phyloP scores from a whole-genome alignment of 1,140 invertebrate genomes.

The Lepidurus apus region DNA sequence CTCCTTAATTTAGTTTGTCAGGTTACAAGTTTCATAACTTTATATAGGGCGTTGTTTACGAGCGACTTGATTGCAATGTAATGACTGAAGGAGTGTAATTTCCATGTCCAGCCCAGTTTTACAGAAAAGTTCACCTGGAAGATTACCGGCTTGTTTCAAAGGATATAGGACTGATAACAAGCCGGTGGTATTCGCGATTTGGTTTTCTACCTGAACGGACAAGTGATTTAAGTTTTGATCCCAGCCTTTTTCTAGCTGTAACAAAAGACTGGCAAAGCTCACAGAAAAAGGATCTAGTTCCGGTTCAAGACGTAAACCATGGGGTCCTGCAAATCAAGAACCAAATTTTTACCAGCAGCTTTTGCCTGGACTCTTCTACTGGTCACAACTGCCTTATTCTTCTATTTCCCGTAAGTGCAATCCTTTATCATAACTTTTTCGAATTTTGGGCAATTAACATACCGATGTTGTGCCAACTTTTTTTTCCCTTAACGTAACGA shows the following conservation, averaged over 20 bases:
- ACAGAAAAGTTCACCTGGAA: neutral
- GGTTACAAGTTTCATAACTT: too few relatives aligned
- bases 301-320: neutral
- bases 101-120: neutral
- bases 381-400: conserved; percentile 85
- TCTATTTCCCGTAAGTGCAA: conserved; percentile 88
- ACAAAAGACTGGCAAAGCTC: neutral
- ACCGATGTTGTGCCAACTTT: too few relatives aligned
- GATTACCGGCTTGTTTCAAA: neutral
- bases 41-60: neutral
- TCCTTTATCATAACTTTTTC: neutral
- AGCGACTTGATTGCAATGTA: neutral
- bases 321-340: conserved; percentile 70
- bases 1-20: too few relatives aligned
- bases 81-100: neutral
- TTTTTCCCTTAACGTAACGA: too few relatives aligned
- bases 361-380: conserved; percentile 92
- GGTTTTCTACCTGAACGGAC: neutral
- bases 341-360: conserved; percentile 88
- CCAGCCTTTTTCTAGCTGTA: neutral
- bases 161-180: neutral
- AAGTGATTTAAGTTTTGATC: neutral
- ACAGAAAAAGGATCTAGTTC: neutral
- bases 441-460: neutral
- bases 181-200: neutral